Conservation (phyloP, 2,113 vertebrate genomes). For the Terrapene triunguis region DNA sequence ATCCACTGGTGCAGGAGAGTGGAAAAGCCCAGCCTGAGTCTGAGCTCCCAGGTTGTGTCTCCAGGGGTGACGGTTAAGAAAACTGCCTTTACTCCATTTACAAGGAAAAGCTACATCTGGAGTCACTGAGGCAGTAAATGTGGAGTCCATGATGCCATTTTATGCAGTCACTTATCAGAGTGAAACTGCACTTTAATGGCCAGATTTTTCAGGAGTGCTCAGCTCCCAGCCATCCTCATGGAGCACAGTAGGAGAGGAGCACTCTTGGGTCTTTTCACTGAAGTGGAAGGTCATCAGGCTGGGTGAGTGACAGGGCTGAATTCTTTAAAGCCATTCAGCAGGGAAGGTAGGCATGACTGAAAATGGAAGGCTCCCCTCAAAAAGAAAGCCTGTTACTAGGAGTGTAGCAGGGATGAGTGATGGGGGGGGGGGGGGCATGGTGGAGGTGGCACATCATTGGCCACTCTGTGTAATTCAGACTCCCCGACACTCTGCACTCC, state of each 20-base stretch:
- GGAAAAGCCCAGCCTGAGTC: rapidly evolving
- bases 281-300: rapidly evolving
- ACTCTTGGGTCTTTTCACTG: background rate
- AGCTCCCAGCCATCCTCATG: background rate
- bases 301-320: background rate
- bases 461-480: rapidly evolving
- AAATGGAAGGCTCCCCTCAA: background rate
- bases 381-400: background rate
- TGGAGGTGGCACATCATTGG: background rate
- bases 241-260: background rate
- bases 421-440: background rate
- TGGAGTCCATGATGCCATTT: background rate
- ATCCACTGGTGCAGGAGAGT: background rate
- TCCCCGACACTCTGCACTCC: background rate
- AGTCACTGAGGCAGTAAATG: background rate
- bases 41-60: background rate
- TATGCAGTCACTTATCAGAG: rapidly evolving
- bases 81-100: background rate
- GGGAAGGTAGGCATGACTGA: background rate
- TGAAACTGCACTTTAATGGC: background rate
- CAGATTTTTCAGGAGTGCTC: rapidly evolving
- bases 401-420: background rate
- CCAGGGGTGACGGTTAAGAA: background rate
- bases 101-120: background rate
- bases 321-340: background rate